phyloP scores from a whole-genome alignment of 2,797 vertebrate genomes.

The Phaenicophaeus curvirostris region DNA sequence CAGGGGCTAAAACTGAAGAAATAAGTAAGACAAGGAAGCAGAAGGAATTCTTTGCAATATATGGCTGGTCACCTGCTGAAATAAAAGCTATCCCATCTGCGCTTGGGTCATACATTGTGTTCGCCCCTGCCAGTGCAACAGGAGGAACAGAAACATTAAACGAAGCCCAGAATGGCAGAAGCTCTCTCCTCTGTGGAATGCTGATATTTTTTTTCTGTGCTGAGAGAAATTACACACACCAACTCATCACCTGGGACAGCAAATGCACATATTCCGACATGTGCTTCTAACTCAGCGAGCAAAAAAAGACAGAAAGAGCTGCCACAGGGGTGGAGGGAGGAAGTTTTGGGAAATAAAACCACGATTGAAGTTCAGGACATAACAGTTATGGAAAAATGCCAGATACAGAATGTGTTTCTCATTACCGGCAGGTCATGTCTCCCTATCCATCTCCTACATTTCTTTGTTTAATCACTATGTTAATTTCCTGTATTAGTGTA shows the following conservation, averaged over 20 bases:
- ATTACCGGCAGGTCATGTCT: background rate
- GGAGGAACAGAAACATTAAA: background rate
- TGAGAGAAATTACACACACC: background rate
- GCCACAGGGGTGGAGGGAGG: background rate
- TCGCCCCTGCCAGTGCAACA: background rate
- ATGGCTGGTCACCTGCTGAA: background rate
- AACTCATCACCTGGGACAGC: background rate
- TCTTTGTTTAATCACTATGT: background rate
- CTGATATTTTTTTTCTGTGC: background rate
- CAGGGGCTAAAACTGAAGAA: background rate
- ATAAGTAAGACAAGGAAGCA: background rate
- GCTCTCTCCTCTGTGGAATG: background rate
- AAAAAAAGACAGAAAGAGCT: background rate
- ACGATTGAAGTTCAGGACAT: fast-evolving
- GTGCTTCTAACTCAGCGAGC: background rate
- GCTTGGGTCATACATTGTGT: background rate
- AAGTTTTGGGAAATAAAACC: background rate
- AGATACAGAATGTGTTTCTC: background rate
- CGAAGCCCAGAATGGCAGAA: background rate
- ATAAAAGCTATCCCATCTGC: background rate
- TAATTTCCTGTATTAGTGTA: background rate
- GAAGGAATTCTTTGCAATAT: background rate
- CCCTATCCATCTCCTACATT: background rate
- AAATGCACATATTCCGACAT: background rate
- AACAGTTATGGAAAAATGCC: background rate